Conservation (phyloP, 1,140 invertebrate genomes). For the Lepidurus apus region DNA sequence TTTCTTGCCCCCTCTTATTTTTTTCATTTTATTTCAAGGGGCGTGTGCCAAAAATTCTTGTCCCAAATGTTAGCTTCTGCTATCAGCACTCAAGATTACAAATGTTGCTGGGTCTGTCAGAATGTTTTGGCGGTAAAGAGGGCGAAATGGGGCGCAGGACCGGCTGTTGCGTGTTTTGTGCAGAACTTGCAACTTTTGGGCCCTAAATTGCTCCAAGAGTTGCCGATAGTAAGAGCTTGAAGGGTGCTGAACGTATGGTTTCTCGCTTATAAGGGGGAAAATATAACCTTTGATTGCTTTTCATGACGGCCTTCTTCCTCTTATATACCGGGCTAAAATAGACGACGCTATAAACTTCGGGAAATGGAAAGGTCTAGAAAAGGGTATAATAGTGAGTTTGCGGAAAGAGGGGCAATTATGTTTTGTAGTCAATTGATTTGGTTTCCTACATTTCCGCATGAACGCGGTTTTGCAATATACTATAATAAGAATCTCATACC, state of each 20-base stretch:
- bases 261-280: neutral
- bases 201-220: neutral
- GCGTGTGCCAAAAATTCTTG: neutral
- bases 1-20: neutral
- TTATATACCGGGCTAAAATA: neutral
- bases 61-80: neutral
- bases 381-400: neutral
- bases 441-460: neutral
- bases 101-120: neutral
- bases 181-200: slow-evolving; percentile 1
- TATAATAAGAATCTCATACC: neutral
- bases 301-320: neutral
- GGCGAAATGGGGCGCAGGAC: neutral
- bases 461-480: neutral
- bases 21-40: neutral
- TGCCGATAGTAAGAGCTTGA: neutral
- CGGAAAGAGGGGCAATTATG: neutral
- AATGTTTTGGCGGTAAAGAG: neutral
- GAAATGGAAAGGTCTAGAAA: neutral
- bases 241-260: neutral
- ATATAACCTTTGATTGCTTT: slow-evolving; percentile 1
- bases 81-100: slow-evolving; percentile 2
- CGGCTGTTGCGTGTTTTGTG: slow-evolving; percentile 13
- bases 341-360: neutral
- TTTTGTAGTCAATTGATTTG: neutral